Conservation (phyloP, 1,140 invertebrate genomes). For the Tachypleus tridentatus region DNA sequence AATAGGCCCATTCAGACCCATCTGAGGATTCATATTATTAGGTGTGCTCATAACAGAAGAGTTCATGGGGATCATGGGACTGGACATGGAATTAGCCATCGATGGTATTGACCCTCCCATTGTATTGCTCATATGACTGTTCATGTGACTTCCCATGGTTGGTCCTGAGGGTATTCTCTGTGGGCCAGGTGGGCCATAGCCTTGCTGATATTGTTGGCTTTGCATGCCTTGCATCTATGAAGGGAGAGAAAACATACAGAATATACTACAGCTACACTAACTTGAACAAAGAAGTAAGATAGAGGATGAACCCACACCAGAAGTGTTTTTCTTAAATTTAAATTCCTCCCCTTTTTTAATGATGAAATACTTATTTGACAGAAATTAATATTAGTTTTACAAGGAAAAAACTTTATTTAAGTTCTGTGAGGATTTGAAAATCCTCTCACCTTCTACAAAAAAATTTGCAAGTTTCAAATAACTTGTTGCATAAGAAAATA, state of each 20-base stretch:
- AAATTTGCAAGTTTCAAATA: too few species aligned
- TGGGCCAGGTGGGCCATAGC: constrained; percentile 5
- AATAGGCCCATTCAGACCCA: constrained; percentile 28
- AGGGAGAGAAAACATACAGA: neutral
- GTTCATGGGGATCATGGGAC: constrained; percentile 2
- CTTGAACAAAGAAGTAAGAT: too few species aligned
- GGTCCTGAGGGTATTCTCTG: constrained; percentile 21
- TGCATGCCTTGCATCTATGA: constrained; percentile 31
- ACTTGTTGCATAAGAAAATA: too few species aligned
- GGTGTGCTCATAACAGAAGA: constrained; percentile 20
- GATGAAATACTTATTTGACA: too few species aligned
- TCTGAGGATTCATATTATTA: constrained; percentile 13
- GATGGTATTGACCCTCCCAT: constrained; percentile 14
- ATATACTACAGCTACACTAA: neutral
- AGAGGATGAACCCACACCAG: too few species aligned
- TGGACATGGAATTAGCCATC: constrained; percentile 20
- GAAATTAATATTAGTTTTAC: too few species aligned
- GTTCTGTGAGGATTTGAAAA: too few species aligned
- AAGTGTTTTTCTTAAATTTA: too few species aligned
- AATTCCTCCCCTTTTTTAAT: too few species aligned
- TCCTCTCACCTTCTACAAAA: too few species aligned
- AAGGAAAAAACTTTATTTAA: too few species aligned
- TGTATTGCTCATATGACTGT: constrained; percentile 16
- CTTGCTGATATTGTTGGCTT: constrained; percentile 23
- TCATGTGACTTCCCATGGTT: constrained; percentile 14